Base-by-base conservation (phyloP, 2,797 vertebrate species). In the Oreonectes daqikongensis region DNA sequence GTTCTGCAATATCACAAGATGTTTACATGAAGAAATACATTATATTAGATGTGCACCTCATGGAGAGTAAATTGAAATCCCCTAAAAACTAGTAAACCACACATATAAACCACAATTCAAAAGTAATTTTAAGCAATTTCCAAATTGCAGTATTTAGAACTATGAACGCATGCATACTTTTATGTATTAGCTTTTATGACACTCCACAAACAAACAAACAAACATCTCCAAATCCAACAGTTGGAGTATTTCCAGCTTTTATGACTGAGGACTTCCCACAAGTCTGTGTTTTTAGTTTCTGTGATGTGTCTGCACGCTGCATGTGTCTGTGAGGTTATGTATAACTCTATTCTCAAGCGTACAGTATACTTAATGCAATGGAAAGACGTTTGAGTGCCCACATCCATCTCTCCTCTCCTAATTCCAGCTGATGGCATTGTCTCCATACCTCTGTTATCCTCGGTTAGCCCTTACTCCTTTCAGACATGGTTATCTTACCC, bases 351-450 rank as follows among this genome's bases (percentile, higher is more conserved):
- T 17, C 20, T 48, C 57, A 32, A 63, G 30, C 40, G 22, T 60
- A 24, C 42, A 75, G 42, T 32, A n/a, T n/a, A 59, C 46, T 40
- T 28, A 46, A 50, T 7, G 6, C 42, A 60, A 60, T 69, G 53
- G 65, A 76, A 69, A 50, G 42, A 6, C 24, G 11, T 12, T 15
- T 38, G 42, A 76, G 9, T 69, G 30, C 32, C 30, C 15, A 17
- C 18, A 46, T 57, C 26, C 38, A 0, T 40, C 52, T 52, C 44
- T 48, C 40, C 72, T 71, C 69, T 35, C 64, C 73, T 71, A 68
- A 79, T 74, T 80, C 73, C 77, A 81, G 70, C 55, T 78, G 77
- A 82, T 77, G 79, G 70, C 81, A 82, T 85, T 82, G 77, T 82
- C 80, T 69, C 64, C 79, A 82, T 84, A 68, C 76, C 79, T 75